Evolutionary conservation across 2,888 invertebrate species (phyloP), one percentile per base, ranked within the genome.

Genomic region (Caenorhabditis macrosperma): DNA sequence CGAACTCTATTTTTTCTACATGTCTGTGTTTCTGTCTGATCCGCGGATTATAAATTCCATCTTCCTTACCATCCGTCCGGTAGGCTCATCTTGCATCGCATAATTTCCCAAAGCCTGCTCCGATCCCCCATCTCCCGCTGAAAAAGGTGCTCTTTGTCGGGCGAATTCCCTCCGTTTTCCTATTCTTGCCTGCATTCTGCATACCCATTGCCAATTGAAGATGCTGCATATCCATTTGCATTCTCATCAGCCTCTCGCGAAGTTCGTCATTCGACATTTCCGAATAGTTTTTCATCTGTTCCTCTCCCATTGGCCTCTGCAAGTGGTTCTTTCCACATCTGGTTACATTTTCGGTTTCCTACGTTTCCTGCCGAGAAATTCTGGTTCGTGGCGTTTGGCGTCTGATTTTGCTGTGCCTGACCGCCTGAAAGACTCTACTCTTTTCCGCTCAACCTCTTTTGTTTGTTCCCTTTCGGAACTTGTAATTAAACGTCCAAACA

Each of bases 231-330:
- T 77, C 76, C 66, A 72, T 63, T 72, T 81, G 71, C 75, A 81
- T 75, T 67, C 50, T 61, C 50, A 63, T 57, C 48, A 81, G 22
- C 33, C 67, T 22, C 17, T 76, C 76, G 15, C 67, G 71, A n/a
- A 81, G 52, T 63, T 81, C 81, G 20, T 81, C 81, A 66, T 68
- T 67, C 33, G 81, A 68, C 81, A 81, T 81, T 60, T 71, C 76
- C 41, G 76, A 60, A 26, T 57, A 81, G 35, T 67, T 66, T 71
- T 26, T 50, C 67, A 67, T 54, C 33, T 61, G 54, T 50, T 60
- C 67, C 1, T 60, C 66, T 20, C 50, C 54, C 60, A 33, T 52
- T 33, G 48, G 44, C 44, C 38, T 67, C 60, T 64, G 35, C 35
- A 57, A 50, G 33, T 12, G 26, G 24, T 41, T 41, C 28, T 30